A percentile compares a stretch with the other conserved stretches of the same genome.
phyloP scores from a whole-genome alignment of 2,888 invertebrate species.

The Drosophila merina region DNA sequence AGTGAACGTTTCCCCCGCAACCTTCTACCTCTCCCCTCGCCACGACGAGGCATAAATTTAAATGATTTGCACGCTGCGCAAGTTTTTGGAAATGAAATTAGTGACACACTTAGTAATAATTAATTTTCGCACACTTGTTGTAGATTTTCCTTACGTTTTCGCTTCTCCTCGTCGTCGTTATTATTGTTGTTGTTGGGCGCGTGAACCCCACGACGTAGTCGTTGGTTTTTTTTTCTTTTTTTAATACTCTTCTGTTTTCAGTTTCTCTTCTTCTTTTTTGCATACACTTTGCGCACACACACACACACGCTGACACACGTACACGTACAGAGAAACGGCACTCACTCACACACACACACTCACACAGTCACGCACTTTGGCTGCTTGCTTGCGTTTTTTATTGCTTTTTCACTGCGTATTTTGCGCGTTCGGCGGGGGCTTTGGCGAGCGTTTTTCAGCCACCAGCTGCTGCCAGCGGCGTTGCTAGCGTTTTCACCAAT shows the following conservation, averaged over 20 bases:
- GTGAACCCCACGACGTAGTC: slow-evolving; percentile 56
- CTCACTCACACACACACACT: slow-evolving; percentile 42
- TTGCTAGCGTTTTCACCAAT: slow-evolving; percentile 63
- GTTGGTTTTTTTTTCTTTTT: slow-evolving; percentile 68
- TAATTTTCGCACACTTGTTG: slow-evolving; percentile 77
- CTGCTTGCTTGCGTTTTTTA: slow-evolving; percentile 67
- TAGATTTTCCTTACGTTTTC: slow-evolving; percentile 65
- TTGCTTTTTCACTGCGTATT: slow-evolving; percentile 22
- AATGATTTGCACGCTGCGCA: slow-evolving; percentile 76
- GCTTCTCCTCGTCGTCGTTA: slow-evolving; percentile 26
- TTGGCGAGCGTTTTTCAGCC: slow-evolving; percentile 50
- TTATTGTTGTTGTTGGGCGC: slow-evolving; percentile 49
- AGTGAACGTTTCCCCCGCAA: neutral
- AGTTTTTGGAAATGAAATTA: slow-evolving; percentile 71
- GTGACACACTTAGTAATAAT: slow-evolving; percentile 78
- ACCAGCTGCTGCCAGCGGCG: slow-evolving; percentile 55
- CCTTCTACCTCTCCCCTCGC: neutral
- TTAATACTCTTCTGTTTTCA: slow-evolving; percentile 71
- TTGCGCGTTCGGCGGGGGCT: slow-evolving; percentile 41
- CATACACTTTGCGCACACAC: slow-evolving; percentile 78
- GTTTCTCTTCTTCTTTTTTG: slow-evolving; percentile 74
- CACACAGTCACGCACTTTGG: slow-evolving; percentile 61
- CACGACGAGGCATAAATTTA: slow-evolving; percentile 4
- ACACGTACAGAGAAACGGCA: slow-evolving; percentile 28
- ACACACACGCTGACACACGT: slow-evolving; percentile 42